phyloP scores from a whole-genome alignment of 2,888 invertebrate genomes.

The Halictus quadricinctus region DNA sequence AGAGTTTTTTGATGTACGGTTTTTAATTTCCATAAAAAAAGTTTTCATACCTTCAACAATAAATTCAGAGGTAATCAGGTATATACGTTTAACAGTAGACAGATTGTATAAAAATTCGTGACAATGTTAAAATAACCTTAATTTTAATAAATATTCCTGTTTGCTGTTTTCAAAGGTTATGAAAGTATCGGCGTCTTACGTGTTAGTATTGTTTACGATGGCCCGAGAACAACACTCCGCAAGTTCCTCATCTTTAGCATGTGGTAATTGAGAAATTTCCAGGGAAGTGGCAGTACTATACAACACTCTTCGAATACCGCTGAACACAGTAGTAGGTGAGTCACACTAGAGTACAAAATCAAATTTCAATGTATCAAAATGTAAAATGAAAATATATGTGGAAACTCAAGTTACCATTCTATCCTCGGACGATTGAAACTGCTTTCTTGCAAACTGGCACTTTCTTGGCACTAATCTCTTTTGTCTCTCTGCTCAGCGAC shows the following conservation, averaged over 20 bases:
- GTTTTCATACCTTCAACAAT: no score
- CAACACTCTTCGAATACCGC: background rate
- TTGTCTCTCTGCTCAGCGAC: background rate
- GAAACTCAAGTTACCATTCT: background rate
- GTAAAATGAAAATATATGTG: background rate
- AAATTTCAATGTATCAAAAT: background rate
- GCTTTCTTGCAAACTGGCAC: no score
- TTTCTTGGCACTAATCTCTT: background rate
- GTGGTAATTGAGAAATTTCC: slow-evolving; percentile 1
- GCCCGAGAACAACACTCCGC: slow-evolving; percentile 1
- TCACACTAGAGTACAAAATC: background rate
- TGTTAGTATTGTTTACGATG: no score
- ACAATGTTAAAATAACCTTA: no score
- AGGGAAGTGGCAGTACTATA: background rate
- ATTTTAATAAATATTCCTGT: no score
- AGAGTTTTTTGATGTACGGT: no score
- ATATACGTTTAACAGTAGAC: no score
- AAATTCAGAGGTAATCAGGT: no score
- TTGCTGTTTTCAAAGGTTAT: no score
- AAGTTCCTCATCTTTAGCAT: slow-evolving; percentile 20
- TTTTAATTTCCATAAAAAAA: no score
- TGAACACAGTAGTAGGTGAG: slow-evolving; percentile 6
- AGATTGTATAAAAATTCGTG: no score
- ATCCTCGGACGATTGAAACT: background rate
- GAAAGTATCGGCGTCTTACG: no score